Evolutionary conservation across 2,797 vertebrate genomes (phyloP).

Genomic region (Acrossocheilus wenchowensis): DNA sequence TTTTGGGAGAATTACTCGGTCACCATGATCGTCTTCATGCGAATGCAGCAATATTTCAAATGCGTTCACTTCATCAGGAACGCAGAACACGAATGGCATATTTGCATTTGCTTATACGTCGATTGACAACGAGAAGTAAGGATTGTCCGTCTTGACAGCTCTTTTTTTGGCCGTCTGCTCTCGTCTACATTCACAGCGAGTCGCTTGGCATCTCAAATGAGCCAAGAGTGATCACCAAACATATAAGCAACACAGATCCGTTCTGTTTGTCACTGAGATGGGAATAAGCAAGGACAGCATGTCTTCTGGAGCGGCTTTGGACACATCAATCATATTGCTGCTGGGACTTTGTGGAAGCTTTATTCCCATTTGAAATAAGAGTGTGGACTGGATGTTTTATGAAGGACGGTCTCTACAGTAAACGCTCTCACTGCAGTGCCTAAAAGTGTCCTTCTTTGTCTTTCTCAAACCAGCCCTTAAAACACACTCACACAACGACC

Average conservation of each 20-base stretch:
- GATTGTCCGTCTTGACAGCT: not conserved
- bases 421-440: not conserved
- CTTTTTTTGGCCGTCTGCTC: not conserved
- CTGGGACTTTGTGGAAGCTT: not conserved
- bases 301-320: not conserved
- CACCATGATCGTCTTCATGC: not conserved
- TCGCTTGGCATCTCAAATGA: not conserved
- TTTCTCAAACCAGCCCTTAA: not conserved
- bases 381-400: not conserved
- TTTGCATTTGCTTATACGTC: not conserved
- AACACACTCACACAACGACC: not conserved
- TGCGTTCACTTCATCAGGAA: not conserved
- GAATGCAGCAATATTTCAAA: not conserved
- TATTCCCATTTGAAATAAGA: not conserved
- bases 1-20: not conserved
- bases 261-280: not conserved
- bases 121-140: not conserved
- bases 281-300: not conserved
- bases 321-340: not conserved
- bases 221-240: conserved; percentile 3
- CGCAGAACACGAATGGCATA: not conserved
- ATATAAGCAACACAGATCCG: not conserved
- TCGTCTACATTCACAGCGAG: not conserved
- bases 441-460: not conserved
- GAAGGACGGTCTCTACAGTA: not conserved